phyloP scores from a whole-genome alignment of 2,797 vertebrate genomes.

The Aeoliscus strigatus region DNA sequence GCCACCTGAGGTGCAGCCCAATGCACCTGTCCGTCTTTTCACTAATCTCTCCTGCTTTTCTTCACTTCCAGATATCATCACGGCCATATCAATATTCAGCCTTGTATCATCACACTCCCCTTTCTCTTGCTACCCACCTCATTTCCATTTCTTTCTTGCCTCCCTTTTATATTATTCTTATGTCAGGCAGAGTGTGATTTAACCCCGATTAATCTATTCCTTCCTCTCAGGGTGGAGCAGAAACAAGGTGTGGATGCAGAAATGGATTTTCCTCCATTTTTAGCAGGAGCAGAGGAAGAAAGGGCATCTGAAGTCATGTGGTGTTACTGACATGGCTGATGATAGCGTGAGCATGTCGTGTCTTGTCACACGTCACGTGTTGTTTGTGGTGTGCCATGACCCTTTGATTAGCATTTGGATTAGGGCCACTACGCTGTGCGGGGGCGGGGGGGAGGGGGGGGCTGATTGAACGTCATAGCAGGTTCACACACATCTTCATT shows the following conservation, averaged over 20 bases:
- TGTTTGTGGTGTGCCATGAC: too few species aligned
- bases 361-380: too few species aligned
- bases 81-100: constrained; percentile 67
- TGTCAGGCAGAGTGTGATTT: constrained; percentile 33
- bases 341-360: too few species aligned
- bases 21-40: constrained; percentile 35
- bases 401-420: too few species aligned
- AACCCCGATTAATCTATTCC: constrained; percentile 54
- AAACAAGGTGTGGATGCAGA: constrained; percentile 48
- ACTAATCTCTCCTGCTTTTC: constrained; percentile 10
- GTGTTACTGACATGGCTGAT: too few species aligned
- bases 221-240: constrained; percentile 18
- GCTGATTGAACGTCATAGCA: too few species aligned
- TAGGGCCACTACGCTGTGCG: too few species aligned
- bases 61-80: constrained; percentile 54
- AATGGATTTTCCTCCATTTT: constrained; percentile 47
- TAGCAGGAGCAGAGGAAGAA: constrained; percentile 25
- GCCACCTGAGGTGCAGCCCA: constrained; percentile 43
- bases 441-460: too few species aligned
- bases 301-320: too few species aligned
- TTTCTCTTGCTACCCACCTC: constrained; percentile 11
- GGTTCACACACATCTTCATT: too few species aligned
- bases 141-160: constrained; percentile 22
- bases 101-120: constrained; percentile 14
- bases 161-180: constrained; percentile 2